Evolutionary conservation across 92 coral and sea anemone genomes (phyloP), one percentile per base, ranked within the genome.

Genomic region (Paragorgia papillata): DNA sequence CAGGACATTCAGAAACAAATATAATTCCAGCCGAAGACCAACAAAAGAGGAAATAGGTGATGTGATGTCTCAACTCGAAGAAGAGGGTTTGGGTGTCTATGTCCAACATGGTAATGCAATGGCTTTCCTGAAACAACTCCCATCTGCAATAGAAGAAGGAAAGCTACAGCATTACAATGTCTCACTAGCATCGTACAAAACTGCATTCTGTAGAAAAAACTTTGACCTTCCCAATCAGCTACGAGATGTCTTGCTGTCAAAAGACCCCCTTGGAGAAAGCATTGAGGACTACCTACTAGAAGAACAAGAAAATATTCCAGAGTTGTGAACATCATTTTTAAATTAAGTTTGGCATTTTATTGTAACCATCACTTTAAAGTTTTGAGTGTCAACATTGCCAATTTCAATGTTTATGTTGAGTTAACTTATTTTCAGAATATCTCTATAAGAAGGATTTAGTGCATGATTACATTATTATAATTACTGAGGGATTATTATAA

Each of bases 51-150:
- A n/a, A n/a, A n/a, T n/a, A n/a, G n/a, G n/a, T n/a, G n/a, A n/a
- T n/a, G n/a, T n/a, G n/a, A n/a, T 84, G 84, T 4, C n/a, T 2
- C 30, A 59, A n/a, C 48, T 84, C 1, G 34, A 84, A 41, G 82
- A 64, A 14, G 67, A 79, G 57, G 67, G 76, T 17, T 50, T 82
- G 34, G 81, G 85, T 0, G 48, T 25, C 2, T 46, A 34, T 27
- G 69, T 83, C 29, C 33, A 65, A 58, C 25, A 25, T 56, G 73
- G 87, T 26, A 77, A 32, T 39, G 33, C 61, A 14, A 28, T 57
- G 7, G 84, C 79, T 20, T 83, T 83, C 43, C 37, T 77, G 7
- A 83, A 83, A 49, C 83, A 63, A 30, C 33, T 83, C 21, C 87
- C 87, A 32, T 20, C 60, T 14, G 79, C 28, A 60, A 73, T 83